Evolutionary conservation across 2,888 invertebrate genomes (phyloP).

Genomic region (Thelaira solivaga): DNA sequence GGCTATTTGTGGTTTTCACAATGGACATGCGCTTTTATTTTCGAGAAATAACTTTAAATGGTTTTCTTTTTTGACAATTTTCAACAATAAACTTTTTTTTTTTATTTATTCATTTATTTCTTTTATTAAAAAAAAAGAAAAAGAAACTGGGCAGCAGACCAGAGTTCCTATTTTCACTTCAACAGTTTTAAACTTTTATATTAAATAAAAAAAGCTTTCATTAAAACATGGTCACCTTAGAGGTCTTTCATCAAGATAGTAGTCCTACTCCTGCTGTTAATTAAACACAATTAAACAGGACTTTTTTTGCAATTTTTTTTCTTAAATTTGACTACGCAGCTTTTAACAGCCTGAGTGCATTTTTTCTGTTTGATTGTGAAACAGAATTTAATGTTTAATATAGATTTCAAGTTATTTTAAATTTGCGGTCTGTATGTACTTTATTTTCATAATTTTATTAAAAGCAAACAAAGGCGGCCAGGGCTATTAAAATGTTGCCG

Average conservation of each 20-base stretch:
- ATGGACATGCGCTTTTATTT: constrained; percentile 58
- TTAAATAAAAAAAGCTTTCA: no score
- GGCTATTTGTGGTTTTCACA: constrained; percentile 47
- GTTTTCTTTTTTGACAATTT: constrained; percentile 5
- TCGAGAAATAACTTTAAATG: background rate
- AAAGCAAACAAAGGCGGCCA: no score
- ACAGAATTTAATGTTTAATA: no score
- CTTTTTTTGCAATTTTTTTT: no score
- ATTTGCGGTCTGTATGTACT: background rate
- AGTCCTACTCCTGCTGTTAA: no score
- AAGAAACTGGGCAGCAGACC: constrained; percentile 21
- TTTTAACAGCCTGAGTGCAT: background rate
- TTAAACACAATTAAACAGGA: constrained; percentile 2
- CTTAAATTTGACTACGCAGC: no score
- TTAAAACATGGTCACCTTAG: background rate
- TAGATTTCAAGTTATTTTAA: background rate
- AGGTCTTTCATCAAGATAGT: background rate
- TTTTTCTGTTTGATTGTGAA: background rate
- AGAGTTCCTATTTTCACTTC: constrained; percentile 31
- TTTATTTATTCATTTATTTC: no score
- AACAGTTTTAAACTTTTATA: no score
- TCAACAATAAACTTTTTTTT: constrained; percentile 11
- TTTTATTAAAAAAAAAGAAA: no score
- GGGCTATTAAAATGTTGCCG: constrained; percentile 16
- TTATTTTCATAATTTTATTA: constrained; percentile 43